Evolutionary conservation across 2,113 vertebrate genomes (phyloP), one percentile per base, ranked within the genome.

Genomic region (Osmerus eperlanus): DNA sequence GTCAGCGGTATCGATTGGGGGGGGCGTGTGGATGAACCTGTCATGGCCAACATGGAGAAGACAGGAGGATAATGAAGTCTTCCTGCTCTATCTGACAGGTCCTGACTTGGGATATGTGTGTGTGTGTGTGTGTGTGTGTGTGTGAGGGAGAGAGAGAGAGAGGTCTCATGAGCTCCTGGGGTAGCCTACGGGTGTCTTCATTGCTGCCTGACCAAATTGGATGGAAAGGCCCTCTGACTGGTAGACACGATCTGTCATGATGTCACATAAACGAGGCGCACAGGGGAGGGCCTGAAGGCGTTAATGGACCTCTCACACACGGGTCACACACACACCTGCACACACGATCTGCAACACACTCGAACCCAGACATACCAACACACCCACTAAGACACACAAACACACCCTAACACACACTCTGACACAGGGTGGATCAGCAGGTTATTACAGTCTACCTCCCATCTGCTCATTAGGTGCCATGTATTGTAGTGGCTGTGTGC

Each of bases 51-150:
- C 90, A 90, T 73, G 87, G 89, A 87, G 82, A 83, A 85, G 85
- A 88, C 83, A 80, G 88, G 81, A 84, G 81, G 90, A 91, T 92
- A 92, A 92, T 91, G 89, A 92, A 92, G 91, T 90, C 84, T 83
- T 91, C 83, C 80, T 86, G 79, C 75, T 62, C 84, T 79, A 76
- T 77, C 83, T 88, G 88, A 90, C 87, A 87, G 82, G 78, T 81
- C 74, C 71, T 67, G 65, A 51, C 47, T 41, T 41, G 36, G 36
- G 36, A 41, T 41, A 25, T 67, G 3, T 25, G 2, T 7, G 66
- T 65, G 73, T 66, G 60, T 21, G 21, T 67, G 3, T 25, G 2
- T 7, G 66, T 65, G 73, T 66, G 60, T 71, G 78, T 80, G 8
- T 25, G 59, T 65, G 66, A 1, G 23, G 1, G 23, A 23, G 23